These are phyloP conservation scores for Terebella lapidaria DNA, from an alignment of 2,888 invertebrate genomes.

Conservation along the genomic window DNA sequence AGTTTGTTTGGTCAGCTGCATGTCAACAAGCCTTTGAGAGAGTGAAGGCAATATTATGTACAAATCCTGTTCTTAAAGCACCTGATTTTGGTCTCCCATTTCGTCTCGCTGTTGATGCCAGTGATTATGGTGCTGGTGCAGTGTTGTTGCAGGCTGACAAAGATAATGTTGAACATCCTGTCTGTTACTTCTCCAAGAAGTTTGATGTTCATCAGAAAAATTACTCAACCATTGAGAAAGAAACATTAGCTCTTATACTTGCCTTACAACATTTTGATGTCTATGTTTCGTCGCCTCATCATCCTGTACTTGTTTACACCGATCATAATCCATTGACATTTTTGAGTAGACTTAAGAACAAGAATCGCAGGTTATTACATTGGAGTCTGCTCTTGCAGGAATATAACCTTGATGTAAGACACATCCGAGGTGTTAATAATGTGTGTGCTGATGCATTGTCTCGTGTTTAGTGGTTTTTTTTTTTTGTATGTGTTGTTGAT, in stretches of 20 bases:
- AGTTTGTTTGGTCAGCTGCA: no score
- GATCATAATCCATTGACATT: slow-evolving; percentile 5
- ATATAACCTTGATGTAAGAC: background rate
- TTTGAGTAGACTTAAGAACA: background rate
- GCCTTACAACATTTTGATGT: slow-evolving; percentile 15
- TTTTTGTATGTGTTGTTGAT: no score
- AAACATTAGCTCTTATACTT: slow-evolving; percentile 7
- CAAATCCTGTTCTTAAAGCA: background rate
- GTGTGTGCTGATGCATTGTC: slow-evolving; percentile 1
- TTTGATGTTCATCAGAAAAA: no score
- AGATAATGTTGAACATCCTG: background rate
- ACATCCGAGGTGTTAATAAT: background rate
- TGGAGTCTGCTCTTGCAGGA: slow-evolving; percentile 1
- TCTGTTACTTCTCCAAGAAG: slow-evolving; percentile 9
- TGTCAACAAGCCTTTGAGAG: background rate
- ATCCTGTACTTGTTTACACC: background rate
- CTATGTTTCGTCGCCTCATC: slow-evolving; percentile 5
- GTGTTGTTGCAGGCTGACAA: slow-evolving; percentile 1
- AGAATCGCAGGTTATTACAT: background rate
- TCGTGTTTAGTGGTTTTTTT: no score
- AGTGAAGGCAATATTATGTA: background rate
- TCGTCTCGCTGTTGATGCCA: background rate
- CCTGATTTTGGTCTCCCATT: background rate
- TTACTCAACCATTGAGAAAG: slow-evolving; percentile 17
- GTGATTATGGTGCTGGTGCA: background rate